Evolutionary conservation across 1,140 invertebrate species (phyloP), one percentile per base, ranked within the genome.

Genomic region (Calephelis nemesis): DNA sequence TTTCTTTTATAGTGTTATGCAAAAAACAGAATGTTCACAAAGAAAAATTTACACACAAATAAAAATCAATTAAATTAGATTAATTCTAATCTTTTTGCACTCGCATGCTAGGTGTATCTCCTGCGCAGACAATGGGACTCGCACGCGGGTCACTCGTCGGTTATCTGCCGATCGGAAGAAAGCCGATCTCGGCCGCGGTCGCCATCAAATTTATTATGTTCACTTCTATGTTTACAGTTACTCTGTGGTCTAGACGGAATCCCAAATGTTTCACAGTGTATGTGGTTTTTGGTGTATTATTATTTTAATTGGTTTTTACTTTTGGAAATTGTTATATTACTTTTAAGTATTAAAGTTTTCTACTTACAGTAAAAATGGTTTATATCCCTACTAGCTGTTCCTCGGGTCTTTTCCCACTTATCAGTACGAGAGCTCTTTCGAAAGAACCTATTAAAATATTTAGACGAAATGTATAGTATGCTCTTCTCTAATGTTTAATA

Each of bases 121-220:
- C 52, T 7, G 70, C 72, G 70, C 76, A 82, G 72, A 87, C 84
- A 87, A 86, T 87, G 73, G 84, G 74, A 70, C 77, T 79, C 82
- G 74, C 83, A 79, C 82, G 74, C 85, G 78, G 86, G 84, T 88
- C 86, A 83, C 65, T 83, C 77, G 68, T 70, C 79, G 83, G 84
- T 84, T 87, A 87, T 88, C 84, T 84, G 60, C 10, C 66, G 79
- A 90, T 90, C 84, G 79, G 79, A 83, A 85, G 84, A 85, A 82
- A 87, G 81, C 75, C 73, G 83, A 85, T 84, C 76, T 77, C 68
- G 58, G 58, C 65, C 76, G 83, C 71, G 82, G 76, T 74, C 77
- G 70, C 69, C 75, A 69, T 80, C 80, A 84, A 83, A 86, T 87
- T 87, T 88, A 87, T 87, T 78, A 77, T 74, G 74, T 78, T 79